phyloP scores from a whole-genome alignment of 2,113 vertebrate genomes.

The Ictalurus furcatus region DNA sequence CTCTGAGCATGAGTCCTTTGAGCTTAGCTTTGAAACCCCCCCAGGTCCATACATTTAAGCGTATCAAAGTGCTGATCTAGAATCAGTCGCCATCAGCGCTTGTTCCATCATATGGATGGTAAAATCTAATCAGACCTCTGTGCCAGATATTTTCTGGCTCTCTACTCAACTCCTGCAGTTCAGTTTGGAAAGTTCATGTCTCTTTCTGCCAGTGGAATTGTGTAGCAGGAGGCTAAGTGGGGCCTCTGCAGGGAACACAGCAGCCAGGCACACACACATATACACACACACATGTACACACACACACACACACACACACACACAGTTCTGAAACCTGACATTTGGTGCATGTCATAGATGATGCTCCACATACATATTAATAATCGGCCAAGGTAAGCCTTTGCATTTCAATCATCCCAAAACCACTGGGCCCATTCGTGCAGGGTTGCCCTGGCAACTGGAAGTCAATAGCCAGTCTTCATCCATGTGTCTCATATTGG shows the following conservation, averaged over 20 bases:
- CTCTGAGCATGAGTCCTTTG: background rate
- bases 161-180: background rate
- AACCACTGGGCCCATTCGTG: constrained; percentile 28
- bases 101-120: background rate
- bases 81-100: background rate
- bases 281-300: background rate
- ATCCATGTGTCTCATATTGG: constrained; percentile 23
- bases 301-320: constrained; percentile 4
- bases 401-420: constrained; percentile 47
- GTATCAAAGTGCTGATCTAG: background rate
- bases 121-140: constrained; percentile 10
- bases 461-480: constrained; percentile 33
- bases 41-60: no score
- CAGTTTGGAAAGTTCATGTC: constrained; percentile 17
- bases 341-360: constrained; percentile 58
- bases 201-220: constrained; percentile 18
- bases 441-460: constrained; percentile 53
- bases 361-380: constrained; percentile 64
- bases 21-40: background rate
- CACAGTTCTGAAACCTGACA: constrained; percentile 48
- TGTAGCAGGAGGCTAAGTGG: constrained; percentile 38
- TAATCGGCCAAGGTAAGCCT: constrained; percentile 55
- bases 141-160: constrained; percentile 13
- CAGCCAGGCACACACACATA: background rate
- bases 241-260: constrained; percentile 16